These are phyloP conservation scores for Pterophyllum scalare DNA, from an alignment of 2,113 vertebrate genomes.

Conservation along the genomic window DNA sequence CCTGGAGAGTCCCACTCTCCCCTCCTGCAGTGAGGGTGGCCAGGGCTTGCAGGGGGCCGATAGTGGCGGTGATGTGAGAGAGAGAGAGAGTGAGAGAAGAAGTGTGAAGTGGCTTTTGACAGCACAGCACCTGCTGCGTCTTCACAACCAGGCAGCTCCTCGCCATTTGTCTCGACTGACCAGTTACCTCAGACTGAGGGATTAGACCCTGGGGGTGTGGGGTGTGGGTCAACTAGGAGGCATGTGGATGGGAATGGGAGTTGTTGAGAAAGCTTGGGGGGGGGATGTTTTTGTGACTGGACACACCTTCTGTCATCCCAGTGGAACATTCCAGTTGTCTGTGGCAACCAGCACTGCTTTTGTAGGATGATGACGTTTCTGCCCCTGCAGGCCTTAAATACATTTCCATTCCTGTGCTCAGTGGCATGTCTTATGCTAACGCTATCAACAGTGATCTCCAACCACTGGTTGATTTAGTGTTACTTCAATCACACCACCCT, in stretches of 20 bases:
- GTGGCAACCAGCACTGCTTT: constrained; percentile 70
- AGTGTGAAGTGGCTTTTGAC: constrained; percentile 79
- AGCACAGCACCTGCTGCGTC: constrained; percentile 79
- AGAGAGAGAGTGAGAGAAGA: constrained; percentile 51
- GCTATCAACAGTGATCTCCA: constrained; percentile 56
- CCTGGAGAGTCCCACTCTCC: constrained; percentile 51
- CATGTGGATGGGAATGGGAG: constrained; percentile 40
- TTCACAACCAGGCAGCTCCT: constrained; percentile 48
- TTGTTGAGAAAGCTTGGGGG: constrained; percentile 25
- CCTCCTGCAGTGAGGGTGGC: constrained; percentile 49
- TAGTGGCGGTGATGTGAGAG: constrained; percentile 45
- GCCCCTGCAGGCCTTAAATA: constrained; percentile 16
- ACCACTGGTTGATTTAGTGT: constrained; percentile 11
- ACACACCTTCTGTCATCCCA: constrained; percentile 73
- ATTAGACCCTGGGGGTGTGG: constrained; percentile 27
- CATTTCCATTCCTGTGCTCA: constrained; percentile 43
- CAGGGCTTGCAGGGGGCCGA: constrained; percentile 19
- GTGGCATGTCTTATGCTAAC: constrained; percentile 75
- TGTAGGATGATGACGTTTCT: constrained; percentile 60
- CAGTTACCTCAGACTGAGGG: constrained; percentile 46
- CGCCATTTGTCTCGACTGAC: constrained; percentile 72
- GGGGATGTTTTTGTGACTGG: constrained; percentile 45
- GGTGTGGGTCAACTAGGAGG: constrained; percentile 43
- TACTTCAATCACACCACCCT: constrained; percentile 26
- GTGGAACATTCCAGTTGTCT: constrained; percentile 81